Conservation (phyloP, 2,797 vertebrate species). For the Mycteria americana region DNA sequence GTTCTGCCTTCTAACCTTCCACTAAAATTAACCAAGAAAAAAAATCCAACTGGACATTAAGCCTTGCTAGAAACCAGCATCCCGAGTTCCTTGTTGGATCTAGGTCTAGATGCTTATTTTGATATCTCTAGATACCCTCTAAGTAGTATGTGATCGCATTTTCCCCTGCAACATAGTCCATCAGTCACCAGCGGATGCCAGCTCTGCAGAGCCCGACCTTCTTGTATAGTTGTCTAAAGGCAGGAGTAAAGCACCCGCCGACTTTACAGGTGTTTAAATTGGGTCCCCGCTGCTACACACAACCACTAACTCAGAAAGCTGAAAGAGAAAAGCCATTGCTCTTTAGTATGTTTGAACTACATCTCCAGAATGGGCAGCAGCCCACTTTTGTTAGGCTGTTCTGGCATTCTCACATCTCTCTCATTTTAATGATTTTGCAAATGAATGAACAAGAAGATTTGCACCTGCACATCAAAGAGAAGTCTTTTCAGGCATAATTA, state of each 20-base stretch:
- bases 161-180: neutral
- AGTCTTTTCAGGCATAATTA: neutral
- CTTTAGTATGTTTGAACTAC: neutral
- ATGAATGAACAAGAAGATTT: neutral
- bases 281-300: neutral
- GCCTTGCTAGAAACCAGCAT: neutral
- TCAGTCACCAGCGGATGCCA: neutral
- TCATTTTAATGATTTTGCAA: neutral
- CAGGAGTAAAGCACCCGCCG: neutral
- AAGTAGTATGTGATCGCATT: neutral
- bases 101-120: neutral
- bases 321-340: neutral
- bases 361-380: neutral
- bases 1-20: neutral
- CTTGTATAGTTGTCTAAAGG: neutral
- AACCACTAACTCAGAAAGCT: neutral
- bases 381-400: neutral
- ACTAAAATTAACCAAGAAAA: neutral
- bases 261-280: neutral
- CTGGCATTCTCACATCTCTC: neutral
- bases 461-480: slow-evolving; percentile 4
- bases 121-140: neutral
- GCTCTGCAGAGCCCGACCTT: neutral
- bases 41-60: neutral
- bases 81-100: neutral